phyloP scores from a whole-genome alignment of 2,113 vertebrate genomes.

The Rutilus rutilus region DNA sequence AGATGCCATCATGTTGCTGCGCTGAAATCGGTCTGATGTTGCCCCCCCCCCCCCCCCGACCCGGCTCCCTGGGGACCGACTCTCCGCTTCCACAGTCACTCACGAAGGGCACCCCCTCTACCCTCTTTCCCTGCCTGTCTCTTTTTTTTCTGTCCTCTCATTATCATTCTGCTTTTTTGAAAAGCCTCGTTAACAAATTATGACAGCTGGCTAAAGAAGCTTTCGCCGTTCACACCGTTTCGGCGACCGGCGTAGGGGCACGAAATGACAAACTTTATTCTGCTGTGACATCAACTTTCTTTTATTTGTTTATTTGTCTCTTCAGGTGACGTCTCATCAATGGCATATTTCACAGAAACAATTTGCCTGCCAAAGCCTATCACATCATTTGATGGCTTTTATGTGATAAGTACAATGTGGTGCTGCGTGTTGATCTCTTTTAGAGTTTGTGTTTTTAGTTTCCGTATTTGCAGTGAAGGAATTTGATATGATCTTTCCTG shows the following conservation, averaged over 20 bases:
- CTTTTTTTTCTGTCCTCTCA: conserved; percentile 60
- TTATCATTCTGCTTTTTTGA: conserved; percentile 69
- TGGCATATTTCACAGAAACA: conserved; percentile 36
- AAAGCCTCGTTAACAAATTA: conserved; percentile 84
- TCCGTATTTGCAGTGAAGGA: neutral
- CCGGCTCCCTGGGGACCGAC: conserved; percentile 75
- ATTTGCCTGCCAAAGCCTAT: conserved; percentile 47
- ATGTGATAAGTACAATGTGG: conserved; percentile 32
- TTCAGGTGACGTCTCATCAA: conserved; percentile 42
- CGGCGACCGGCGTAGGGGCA: conserved; percentile 73
- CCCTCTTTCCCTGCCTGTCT: conserved; percentile 50
- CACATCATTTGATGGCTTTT: conserved; percentile 42
- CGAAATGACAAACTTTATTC: conserved; percentile 52
- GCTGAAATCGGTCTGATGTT: conserved; percentile 85
- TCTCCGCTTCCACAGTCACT: conserved; percentile 75
- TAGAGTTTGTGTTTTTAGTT: neutral
- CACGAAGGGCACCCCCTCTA: conserved; percentile 73
- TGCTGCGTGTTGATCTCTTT: neutral
- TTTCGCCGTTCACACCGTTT: conserved; percentile 73
- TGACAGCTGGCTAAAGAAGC: conserved; percentile 81
- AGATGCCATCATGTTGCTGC: conserved; percentile 82
- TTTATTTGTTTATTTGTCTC: conserved; percentile 38
- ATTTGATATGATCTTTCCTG: neutral
- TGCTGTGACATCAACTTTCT: conserved; percentile 26
- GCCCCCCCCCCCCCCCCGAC: conserved; percentile 66